Conservation (phyloP, 2,113 vertebrate genomes). For the Aptenodytes patagonicus region DNA sequence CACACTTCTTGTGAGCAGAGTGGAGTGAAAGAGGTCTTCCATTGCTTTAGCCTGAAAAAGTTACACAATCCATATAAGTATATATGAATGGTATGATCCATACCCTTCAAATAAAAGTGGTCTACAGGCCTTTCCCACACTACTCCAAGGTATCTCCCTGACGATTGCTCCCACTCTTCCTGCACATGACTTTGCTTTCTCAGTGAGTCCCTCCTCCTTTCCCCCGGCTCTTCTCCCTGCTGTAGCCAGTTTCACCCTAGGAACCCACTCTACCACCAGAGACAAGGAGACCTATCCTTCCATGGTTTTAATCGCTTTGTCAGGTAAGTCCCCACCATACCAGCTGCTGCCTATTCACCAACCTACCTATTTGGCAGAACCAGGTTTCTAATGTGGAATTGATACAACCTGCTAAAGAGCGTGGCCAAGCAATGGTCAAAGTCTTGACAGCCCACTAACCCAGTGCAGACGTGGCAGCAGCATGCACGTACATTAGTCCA, state of each 20-base stretch:
- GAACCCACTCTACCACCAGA: accelerated
- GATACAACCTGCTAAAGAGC: background rate
- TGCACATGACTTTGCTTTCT: background rate
- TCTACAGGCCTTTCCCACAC: background rate
- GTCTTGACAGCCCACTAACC: background rate
- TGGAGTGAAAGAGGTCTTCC: background rate
- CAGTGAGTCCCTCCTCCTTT: background rate
- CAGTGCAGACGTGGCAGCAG: background rate
- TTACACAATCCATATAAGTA: background rate
- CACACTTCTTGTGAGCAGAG: background rate
- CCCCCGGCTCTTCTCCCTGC: background rate
- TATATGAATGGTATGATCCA: background rate
- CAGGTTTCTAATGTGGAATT: background rate
- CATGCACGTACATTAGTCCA: background rate
- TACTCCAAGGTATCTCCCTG: background rate
- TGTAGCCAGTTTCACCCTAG: background rate
- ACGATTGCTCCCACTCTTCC: background rate
- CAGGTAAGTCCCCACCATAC: background rate
- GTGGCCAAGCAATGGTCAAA: background rate
- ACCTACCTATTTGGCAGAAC: background rate
- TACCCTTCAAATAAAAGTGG: background rate
- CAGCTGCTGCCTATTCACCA: background rate
- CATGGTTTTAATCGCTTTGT: background rate
- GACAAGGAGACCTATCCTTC: accelerated
- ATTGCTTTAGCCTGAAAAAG: background rate